Base-by-base conservation (phyloP, 2,888 invertebrate species). In the Diaphora mendica region DNA sequence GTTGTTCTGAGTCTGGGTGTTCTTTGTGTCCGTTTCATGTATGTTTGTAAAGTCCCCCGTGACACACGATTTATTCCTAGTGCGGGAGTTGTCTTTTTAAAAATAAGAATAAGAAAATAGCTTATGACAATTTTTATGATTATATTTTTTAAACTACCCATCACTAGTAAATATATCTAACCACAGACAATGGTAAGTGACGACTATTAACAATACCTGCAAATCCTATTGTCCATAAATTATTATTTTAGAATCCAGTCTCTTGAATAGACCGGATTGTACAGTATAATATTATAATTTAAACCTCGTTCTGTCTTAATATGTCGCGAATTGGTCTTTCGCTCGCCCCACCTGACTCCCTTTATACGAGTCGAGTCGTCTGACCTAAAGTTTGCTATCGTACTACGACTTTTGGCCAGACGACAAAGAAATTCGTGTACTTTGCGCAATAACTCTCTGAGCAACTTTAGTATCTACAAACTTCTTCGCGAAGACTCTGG, bases 271-370 rank as follows among this genome's bases (percentile, higher is more conserved):
- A 33, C 67, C 44, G 30, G 26, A 67, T 67, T 44, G 44, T 67
- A 67, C 20, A 48, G 30, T 30, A 74, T 77, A 62, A 77, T 64
- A 66, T 73, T 66, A 70, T 72, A 79, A 35, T 68, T 69, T 72
- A 39, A 55, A 64, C 59, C 67, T 76, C 62, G 70, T 71, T 77
- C 73, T 88, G 82, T 83, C 82, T 88, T 86, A 89, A 89, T 81
- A 77, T 81, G 81, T 82, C 85, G 79, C 86, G 83, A 82, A 86
- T 87, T 87, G 81, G 82, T 91, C 90, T 91, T 90, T 90, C 90
- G 86, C 90, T 87, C 72, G 72, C 74, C 26, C 48, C 33, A 64
- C 55, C 79, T 67, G 72, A 76, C 69, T 65, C 35, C 78, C 73
- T 30, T 62, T 64, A 44, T 68, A 44, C 64, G 67, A 71, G 73